Conservation (phyloP, 2,888 invertebrate genomes). For the Adelognathus sp. region DNA sequence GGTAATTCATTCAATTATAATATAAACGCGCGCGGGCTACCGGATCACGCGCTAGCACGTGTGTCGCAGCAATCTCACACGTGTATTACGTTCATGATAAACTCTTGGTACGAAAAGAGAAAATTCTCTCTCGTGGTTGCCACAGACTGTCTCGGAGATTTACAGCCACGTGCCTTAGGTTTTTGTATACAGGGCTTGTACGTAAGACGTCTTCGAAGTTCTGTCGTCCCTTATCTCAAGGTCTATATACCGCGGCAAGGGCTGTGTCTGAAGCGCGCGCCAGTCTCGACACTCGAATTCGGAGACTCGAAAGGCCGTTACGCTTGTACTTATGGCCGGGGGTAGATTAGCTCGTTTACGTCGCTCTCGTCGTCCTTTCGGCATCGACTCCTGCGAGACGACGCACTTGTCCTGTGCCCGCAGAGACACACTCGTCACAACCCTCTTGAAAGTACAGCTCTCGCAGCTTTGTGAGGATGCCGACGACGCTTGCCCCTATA, state of each 20-base stretch:
- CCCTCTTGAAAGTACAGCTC: slow-evolving; percentile 38
- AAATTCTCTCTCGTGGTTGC: background rate
- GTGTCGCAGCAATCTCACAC: background rate
- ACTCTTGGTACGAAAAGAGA: slow-evolving; percentile 4
- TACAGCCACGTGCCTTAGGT: background rate
- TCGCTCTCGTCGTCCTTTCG: slow-evolving; percentile 41
- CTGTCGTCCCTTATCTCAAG: slow-evolving; percentile 18
- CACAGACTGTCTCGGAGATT: background rate
- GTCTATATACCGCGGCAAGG: slow-evolving; percentile 22
- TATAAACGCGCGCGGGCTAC: background rate
- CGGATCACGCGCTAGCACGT: background rate
- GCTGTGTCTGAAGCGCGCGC: slow-evolving; percentile 31
- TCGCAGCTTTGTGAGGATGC: slow-evolving; percentile 24
- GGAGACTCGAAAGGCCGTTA: slow-evolving; percentile 13
- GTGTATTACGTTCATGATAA: background rate
- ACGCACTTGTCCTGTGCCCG: slow-evolving; percentile 36
- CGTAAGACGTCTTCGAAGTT: slow-evolving; percentile 3
- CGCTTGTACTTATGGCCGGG: no score
- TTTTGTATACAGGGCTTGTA: background rate
- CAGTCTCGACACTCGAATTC: slow-evolving; percentile 31
- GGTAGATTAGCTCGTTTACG: slow-evolving; percentile 51
- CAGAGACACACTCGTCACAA: slow-evolving; percentile 45
- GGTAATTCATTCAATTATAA: background rate
- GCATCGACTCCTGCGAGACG: slow-evolving; percentile 25
- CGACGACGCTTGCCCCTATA: slow-evolving; percentile 13